phyloP scores from a whole-genome alignment of 2,113 vertebrate genomes.

The Trochalopteron elliotii region DNA sequence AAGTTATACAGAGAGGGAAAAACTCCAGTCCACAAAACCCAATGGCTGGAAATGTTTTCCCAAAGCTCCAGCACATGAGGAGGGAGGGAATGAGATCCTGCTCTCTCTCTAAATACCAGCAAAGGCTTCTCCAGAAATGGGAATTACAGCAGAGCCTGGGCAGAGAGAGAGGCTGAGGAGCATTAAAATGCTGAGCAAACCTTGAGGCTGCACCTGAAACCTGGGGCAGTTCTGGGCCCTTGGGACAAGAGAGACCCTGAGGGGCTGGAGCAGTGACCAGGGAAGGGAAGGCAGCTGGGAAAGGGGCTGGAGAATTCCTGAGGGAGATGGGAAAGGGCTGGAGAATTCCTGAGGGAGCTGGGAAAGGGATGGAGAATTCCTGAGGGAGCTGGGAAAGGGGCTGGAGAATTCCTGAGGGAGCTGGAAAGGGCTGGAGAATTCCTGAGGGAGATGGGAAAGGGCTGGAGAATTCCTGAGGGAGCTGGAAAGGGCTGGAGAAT shows the following conservation, averaged over 20 bases:
- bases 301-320: not conserved
- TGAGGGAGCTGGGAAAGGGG: not conserved
- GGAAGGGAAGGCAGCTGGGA: not conserved
- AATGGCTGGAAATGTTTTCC: accelerated
- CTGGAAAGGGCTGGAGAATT: not conserved
- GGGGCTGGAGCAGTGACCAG: accelerated
- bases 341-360: not conserved
- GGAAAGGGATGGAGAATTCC: not conserved
- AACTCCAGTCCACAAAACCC: not conserved
- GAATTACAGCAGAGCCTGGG: not conserved
- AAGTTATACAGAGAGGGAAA: not conserved
- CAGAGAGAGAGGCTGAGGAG: not conserved
- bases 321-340: not conserved
- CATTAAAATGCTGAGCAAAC: not conserved
- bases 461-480: not conserved
- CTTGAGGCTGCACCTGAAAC: not conserved
- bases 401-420: not conserved
- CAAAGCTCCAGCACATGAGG: accelerated
- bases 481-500: not conserved
- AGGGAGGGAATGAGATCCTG: not conserved
- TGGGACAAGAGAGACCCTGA: not conserved
- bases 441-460: not conserved
- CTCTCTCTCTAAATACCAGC: not conserved
- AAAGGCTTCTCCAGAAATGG: not conserved
- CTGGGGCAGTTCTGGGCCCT: not conserved